Evolutionary conservation across 2,888 invertebrate species (phyloP).

Genomic region (Pecten maximus): DNA sequence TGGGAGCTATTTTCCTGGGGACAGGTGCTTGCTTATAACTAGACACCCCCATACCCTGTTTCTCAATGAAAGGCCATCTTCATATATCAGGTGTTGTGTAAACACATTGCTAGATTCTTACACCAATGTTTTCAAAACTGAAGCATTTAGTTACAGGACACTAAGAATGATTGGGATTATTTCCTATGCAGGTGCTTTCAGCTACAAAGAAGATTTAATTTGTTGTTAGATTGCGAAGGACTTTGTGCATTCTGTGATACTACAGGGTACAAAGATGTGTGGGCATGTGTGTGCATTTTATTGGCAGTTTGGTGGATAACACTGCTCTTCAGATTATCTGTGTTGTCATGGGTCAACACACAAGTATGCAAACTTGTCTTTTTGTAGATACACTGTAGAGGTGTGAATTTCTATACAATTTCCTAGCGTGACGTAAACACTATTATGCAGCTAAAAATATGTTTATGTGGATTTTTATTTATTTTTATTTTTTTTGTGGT

Average conservation of each 20-base stretch:
- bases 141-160: background rate
- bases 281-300: slow-evolving; percentile 27
- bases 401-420: slow-evolving; percentile 23
- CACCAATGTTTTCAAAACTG: background rate
- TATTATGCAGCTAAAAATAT: slow-evolving; percentile 7
- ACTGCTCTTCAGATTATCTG: background rate
- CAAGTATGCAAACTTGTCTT: slow-evolving; percentile 3
- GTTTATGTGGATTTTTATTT: background rate
- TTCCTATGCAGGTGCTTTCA: background rate
- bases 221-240: slow-evolving; percentile 20
- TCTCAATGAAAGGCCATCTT: slow-evolving; percentile 2
- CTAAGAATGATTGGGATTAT: background rate
- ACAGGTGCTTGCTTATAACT: slow-evolving; percentile 14
- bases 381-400: slow-evolving; percentile 8
- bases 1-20: background rate
- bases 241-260: slow-evolving; percentile 1
- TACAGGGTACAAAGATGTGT: background rate
- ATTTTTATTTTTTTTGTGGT: background rate
- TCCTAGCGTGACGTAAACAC: background rate
- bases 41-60: background rate
- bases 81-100: background rate
- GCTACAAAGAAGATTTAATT: slow-evolving; percentile 15
- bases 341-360: background rate
- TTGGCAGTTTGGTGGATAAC: slow-evolving; percentile 4
- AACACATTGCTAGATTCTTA: background rate